Base-by-base conservation (phyloP, 2,888 invertebrate species). In the Suillia variegata region DNA sequence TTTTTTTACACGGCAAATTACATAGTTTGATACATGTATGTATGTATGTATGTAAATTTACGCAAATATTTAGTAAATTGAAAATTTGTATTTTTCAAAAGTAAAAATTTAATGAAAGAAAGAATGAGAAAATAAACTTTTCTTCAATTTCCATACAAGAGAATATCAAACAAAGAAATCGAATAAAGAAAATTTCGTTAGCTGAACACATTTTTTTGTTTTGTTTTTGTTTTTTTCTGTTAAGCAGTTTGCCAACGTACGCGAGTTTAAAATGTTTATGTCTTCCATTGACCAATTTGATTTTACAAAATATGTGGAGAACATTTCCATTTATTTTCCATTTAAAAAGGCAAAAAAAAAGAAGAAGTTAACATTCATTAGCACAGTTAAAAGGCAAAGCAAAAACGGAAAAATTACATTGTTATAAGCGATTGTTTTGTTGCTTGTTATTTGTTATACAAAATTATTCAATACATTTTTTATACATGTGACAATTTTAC, bases 21-120 rank as follows among this genome's bases (percentile, higher is more conserved):
- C n/a, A n/a, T 58, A 47, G 26, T 52, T 62, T 17, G 6, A 38
- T 26, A 26, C 31, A 26, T 50, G 26, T 24, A 26, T 24, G 10
- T 15, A 31, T 53, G 34, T 13, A 38, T 38, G 3, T 38, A 21
- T 15, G 22, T 38, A 38, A 20, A 34, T 34, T 21, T 21, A 53
- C 21, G 15, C 13, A 6, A 2, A 31, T 51, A 18, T 15, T 5
- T n/a, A 51, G 15, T 51, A 54, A 18, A 54, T 47, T 24, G 54
- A 54, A 54, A 38, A 54, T 54, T 54, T 54, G 5, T 26, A n/a
- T n/a, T n/a, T n/a, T n/a, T n/a, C n/a, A n/a, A n/a, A n/a, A n/a
- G n/a, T n/a, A n/a, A n/a, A n/a, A n/a, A n/a, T n/a, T 33, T 33
- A 33, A 33, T 10, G 13, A 33, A 33, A 33, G 13, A 33, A 33